A percentile compares a stretch with the other conserved stretches of the same genome.
Conservation (phyloP, 2,888 invertebrate genomes). For the Scaptomyza reducta region DNA sequence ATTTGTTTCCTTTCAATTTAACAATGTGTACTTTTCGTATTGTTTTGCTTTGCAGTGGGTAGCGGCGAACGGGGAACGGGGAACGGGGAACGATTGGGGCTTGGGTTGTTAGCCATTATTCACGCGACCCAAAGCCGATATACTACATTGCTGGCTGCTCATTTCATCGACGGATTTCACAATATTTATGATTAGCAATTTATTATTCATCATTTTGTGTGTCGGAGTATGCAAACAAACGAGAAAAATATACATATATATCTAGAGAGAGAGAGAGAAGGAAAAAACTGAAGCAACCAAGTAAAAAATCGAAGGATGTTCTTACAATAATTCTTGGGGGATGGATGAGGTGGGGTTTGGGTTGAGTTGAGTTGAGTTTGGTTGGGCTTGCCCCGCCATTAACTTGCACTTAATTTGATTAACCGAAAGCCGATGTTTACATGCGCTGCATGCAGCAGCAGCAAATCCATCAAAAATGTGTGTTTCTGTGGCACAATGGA, state of each 20-base stretch:
- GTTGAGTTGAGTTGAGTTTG: too few species aligned
- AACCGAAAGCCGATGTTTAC: constrained; percentile 78
- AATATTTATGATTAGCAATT: constrained; percentile 82
- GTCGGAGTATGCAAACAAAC: constrained; percentile 64
- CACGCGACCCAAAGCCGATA: constrained; percentile 25
- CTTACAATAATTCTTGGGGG: constrained; percentile 53
- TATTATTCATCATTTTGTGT: constrained; percentile 78
- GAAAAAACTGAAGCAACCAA: constrained; percentile 20
- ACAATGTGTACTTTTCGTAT: constrained; percentile 76
- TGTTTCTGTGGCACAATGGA: constrained; percentile 6
- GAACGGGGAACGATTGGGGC: not conserved
- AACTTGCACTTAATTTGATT: constrained; percentile 82
- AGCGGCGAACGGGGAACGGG: not conserved
- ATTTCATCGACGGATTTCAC: constrained; percentile 74
- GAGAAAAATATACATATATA: too few species aligned
- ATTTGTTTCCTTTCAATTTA: constrained; percentile 82
- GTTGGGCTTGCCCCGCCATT: constrained; percentile 56
- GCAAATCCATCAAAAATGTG: constrained; percentile 63
- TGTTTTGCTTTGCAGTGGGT: constrained; percentile 63
- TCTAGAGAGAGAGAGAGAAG: not conserved
- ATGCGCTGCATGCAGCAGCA: constrained; percentile 61
- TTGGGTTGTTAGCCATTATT: constrained; percentile 33
- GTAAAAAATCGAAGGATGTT: constrained; percentile 47
- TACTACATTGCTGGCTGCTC: constrained; percentile 33
- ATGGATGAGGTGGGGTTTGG: not conserved